Evolutionary conservation across 2,888 invertebrate species (phyloP).

Genomic region (Epistrophella euchroma): DNA sequence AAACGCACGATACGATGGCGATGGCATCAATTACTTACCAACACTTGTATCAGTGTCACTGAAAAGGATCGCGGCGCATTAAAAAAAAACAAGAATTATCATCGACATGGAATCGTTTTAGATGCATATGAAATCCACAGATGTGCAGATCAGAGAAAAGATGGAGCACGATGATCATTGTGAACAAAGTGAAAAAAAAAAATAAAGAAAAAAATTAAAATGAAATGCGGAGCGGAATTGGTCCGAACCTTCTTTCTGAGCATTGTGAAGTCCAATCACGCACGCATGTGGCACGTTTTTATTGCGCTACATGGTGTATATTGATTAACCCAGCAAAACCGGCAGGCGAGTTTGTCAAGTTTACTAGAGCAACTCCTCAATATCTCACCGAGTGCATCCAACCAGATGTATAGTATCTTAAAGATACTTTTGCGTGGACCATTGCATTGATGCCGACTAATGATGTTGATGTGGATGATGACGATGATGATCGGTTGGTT

Average conservation of each 20-base stretch:
- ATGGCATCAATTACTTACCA: slow-evolving; percentile 61
- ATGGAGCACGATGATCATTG: slow-evolving; percentile 33
- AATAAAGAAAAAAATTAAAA: slow-evolving; percentile 19
- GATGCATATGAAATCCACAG: slow-evolving; percentile 43
- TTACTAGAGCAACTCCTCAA: slow-evolving; percentile 73
- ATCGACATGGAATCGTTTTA: slow-evolving; percentile 56
- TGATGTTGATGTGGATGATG: slow-evolving; percentile 4
- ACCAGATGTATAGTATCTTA: slow-evolving; percentile 51
- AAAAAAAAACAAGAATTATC: slow-evolving; percentile 26
- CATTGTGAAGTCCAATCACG: slow-evolving; percentile 82
- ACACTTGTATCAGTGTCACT: slow-evolving; percentile 58
- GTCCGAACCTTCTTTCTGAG: slow-evolving; percentile 40
- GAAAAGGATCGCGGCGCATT: slow-evolving; percentile 24
- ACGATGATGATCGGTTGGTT: slow-evolving; percentile 31
- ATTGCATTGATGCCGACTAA: slow-evolving; percentile 22
- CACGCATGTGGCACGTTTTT: slow-evolving; percentile 83
- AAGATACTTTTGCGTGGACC: slow-evolving; percentile 47
- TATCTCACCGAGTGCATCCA: slow-evolving; percentile 67
- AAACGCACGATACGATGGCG: slow-evolving; percentile 56
- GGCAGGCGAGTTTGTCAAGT: slow-evolving; percentile 75
- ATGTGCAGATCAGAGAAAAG: slow-evolving; percentile 27
- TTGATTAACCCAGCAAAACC: slow-evolving; percentile 68
- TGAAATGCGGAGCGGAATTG: slow-evolving; percentile 45
- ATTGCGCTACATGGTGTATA: slow-evolving; percentile 75
- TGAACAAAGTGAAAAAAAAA: slow-evolving; percentile 11